These are phyloP conservation scores for Mesocricetus auratus DNA, from an alignment of 2,113 vertebrate species.

Conservation along the genomic window DNA sequence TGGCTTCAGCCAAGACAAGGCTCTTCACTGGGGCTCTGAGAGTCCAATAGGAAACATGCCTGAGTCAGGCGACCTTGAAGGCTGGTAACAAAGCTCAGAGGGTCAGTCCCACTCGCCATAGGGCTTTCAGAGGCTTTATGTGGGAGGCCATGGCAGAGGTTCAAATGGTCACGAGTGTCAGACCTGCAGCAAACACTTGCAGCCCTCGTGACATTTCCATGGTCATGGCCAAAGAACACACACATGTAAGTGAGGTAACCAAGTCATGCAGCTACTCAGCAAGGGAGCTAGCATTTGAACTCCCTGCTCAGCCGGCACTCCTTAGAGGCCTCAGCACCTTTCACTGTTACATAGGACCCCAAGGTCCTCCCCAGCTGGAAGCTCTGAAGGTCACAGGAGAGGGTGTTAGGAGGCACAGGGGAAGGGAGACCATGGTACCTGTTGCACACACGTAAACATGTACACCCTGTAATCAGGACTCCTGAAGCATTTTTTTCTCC, in stretches of 20 bases:
- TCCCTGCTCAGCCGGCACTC: not conserved
- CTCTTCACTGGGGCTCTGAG: not conserved
- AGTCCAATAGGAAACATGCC: not conserved
- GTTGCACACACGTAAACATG: not conserved
- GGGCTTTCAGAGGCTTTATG: not conserved
- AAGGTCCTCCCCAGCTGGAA: not conserved
- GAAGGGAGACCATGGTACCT: not conserved
- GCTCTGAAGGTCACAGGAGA: not conserved
- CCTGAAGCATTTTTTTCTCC: not conserved
- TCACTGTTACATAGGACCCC: not conserved
- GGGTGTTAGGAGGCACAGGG: no score
- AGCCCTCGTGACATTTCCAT: accelerated
- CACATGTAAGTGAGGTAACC: not conserved
- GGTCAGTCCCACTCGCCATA: accelerated
- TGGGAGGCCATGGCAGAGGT: no score
- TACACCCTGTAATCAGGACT: not conserved
- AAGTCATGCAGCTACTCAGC: not conserved
- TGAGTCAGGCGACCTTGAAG: not conserved
- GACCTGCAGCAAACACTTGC: not conserved
- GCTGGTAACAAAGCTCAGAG: not conserved
- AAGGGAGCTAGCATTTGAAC: not conserved
- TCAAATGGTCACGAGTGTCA: not conserved
- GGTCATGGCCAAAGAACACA: not conserved
- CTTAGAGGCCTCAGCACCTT: not conserved
- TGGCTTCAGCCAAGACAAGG: not conserved